Percentiles rank a stretch among this genome's conserved stretches.
phyloP scores from a whole-genome alignment of 2,113 vertebrate genomes.

The Corythoichthys haematopterus region DNA sequence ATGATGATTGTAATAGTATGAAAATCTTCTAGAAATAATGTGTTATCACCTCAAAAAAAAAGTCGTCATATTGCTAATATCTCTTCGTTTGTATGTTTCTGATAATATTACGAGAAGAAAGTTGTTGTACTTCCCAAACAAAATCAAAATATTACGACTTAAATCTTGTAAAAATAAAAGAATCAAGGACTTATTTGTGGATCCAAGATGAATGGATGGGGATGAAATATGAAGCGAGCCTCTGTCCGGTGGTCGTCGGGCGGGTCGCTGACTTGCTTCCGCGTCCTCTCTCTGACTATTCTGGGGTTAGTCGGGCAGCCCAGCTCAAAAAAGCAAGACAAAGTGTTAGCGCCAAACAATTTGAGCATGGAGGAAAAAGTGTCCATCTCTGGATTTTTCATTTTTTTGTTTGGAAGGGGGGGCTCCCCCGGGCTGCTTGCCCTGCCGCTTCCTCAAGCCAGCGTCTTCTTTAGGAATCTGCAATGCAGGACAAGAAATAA shows the following conservation, averaged over 20 bases:
- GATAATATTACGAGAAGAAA: too few species aligned
- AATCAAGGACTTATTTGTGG: neutral
- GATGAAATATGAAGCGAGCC: neutral
- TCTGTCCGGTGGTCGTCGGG: slow-evolving; percentile 3
- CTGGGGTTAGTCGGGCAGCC: neutral
- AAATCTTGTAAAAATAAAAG: neutral
- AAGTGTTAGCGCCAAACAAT: neutral
- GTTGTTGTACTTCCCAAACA: too few species aligned
- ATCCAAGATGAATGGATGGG: slow-evolving; percentile 14
- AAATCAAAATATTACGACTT: too few species aligned
- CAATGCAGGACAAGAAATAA: slow-evolving; percentile 59
- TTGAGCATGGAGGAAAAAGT: neutral
- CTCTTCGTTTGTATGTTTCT: too few species aligned
- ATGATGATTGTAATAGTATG: too few species aligned
- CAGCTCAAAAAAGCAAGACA: neutral
- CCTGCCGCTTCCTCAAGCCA: slow-evolving; percentile 75
- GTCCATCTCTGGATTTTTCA: neutral
- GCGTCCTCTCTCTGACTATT: slow-evolving; percentile 59
- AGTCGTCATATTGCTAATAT: too few species aligned
- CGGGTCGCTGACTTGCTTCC: slow-evolving; percentile 19
- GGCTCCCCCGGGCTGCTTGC: slow-evolving; percentile 79
- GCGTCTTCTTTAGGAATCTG: slow-evolving; percentile 92
- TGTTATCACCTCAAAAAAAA: too few species aligned
- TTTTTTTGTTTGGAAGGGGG: slow-evolving; percentile 21
- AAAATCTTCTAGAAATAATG: too few species aligned